Conservation (phyloP, 2,113 vertebrate species). For the Mohoua ochrocephala region DNA sequence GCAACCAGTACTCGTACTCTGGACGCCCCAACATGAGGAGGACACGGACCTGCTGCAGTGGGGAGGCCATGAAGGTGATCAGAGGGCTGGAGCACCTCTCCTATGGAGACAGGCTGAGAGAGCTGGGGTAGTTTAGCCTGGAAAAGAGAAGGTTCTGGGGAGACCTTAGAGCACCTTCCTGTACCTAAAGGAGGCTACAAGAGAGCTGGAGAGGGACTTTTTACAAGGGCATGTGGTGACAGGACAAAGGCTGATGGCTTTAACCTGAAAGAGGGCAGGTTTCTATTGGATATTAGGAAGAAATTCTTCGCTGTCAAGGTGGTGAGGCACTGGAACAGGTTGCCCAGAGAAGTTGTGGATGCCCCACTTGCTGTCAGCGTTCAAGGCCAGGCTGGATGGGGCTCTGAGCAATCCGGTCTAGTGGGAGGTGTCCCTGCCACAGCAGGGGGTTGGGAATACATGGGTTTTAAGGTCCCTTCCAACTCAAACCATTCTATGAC, state of each 20-base stretch:
- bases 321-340: not conserved
- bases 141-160: not conserved
- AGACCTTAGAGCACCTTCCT: not conserved
- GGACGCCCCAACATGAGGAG: not conserved
- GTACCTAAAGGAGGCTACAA: not conserved
- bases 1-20: not conserved
- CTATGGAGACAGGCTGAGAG: not conserved
- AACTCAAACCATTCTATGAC: not conserved
- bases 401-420: not conserved
- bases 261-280: not conserved
- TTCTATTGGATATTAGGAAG: not conserved
- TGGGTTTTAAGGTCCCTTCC: not conserved
- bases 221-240: no score
- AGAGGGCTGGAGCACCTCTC: not conserved
- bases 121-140: not conserved
- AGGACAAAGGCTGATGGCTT: not conserved
- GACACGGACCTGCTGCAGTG: not conserved
- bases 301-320: not conserved
- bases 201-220: not conserved
- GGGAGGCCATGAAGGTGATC: not conserved
- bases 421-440: not conserved
- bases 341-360: not conserved
- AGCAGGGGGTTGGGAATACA: not conserved
- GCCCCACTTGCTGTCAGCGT: not conserved
- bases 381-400: not conserved